Evolutionary conservation across 2,113 vertebrate species (phyloP).

Genomic region (Penelope pileata): DNA sequence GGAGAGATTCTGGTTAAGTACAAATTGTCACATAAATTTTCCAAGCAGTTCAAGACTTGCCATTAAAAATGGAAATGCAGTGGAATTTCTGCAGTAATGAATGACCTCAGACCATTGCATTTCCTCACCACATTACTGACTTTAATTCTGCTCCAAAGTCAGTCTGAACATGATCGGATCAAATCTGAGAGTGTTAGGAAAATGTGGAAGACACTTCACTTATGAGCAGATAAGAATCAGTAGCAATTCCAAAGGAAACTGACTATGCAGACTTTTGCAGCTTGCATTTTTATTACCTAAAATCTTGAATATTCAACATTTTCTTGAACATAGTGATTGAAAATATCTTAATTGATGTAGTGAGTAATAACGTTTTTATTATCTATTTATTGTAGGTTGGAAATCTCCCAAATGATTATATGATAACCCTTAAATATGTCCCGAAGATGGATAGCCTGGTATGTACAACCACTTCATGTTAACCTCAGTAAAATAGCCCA

Average conservation of each 20-base stretch:
- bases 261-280: neutral
- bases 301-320: neutral
- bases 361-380: constrained; percentile 5
- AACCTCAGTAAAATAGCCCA: neutral
- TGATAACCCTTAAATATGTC: constrained; percentile 83
- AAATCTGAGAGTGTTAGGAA: neutral
- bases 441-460: constrained; percentile 82
- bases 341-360: neutral
- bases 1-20: neutral
- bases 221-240: neutral
- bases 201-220: neutral
- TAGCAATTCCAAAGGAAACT: neutral
- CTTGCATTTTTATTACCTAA: neutral
- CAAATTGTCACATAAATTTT: neutral
- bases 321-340: neutral
- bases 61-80: neutral
- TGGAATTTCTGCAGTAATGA: neutral
- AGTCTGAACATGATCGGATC: neutral
- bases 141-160: neutral
- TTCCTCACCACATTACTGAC: neutral
- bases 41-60: neutral
- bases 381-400: constrained; percentile 74
- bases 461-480: constrained; percentile 65
- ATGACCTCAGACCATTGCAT: neutral
- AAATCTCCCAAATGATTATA: constrained; percentile 86